Conservation (phyloP, 2,113 vertebrate genomes). For the Pycnonotus jocosus region DNA sequence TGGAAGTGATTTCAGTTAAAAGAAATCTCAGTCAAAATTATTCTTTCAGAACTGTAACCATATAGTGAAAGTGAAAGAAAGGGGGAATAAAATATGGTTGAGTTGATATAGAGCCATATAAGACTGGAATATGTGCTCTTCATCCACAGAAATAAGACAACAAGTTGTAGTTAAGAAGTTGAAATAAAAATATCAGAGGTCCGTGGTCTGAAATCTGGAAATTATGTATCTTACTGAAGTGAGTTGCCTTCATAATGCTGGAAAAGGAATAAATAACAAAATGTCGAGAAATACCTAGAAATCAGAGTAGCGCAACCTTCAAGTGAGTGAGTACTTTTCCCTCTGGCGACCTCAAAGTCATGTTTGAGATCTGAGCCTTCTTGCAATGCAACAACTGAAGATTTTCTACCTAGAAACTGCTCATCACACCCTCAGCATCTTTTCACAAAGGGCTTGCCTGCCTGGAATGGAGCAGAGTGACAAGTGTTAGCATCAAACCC, state of each 20-base stretch:
- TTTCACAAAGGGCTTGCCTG: not conserved
- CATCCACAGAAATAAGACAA: not conserved
- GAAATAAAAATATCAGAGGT: not conserved
- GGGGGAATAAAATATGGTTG: not conserved
- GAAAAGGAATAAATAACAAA: not conserved
- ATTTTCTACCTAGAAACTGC: not conserved
- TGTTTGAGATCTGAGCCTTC: not conserved
- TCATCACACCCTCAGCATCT: not conserved
- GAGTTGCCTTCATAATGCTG: not conserved
- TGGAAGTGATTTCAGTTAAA: not conserved
- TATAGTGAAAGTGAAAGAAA: not conserved
- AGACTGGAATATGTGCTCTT: not conserved
- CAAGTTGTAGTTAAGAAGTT: not conserved
- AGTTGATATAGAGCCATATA: not conserved
- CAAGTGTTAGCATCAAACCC: not conserved
- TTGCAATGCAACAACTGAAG: not conserved
- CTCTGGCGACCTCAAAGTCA: not conserved
- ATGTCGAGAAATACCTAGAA: not conserved
- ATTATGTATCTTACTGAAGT: not conserved
- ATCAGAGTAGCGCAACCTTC: not conserved
- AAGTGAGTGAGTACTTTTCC: not conserved
- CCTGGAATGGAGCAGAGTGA: not conserved
- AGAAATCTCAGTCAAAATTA: not conserved
- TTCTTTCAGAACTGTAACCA: not conserved
- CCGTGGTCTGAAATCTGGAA: not conserved